A percentile compares a stretch with the other conserved stretches of the same genome.
Evolutionary conservation across 2,888 invertebrate species (phyloP).

Genomic region (Cantharis lateralis): DNA sequence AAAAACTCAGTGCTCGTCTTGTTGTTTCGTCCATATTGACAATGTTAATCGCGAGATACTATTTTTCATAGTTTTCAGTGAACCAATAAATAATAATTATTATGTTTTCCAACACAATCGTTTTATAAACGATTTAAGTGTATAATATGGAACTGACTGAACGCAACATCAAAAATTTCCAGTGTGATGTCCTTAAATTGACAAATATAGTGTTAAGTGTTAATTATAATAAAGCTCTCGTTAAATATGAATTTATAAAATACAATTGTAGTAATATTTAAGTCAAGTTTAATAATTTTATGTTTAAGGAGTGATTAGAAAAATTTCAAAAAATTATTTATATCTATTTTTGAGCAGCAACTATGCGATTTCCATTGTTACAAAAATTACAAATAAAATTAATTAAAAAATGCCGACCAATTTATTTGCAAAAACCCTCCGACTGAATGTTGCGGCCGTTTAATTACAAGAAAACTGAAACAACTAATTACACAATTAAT

Average conservation of each 20-base stretch:
- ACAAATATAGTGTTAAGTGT: conserved; percentile 20
- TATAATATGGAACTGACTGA: conserved; percentile 27
- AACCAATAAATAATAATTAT: neutral
- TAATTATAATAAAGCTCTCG: conserved; percentile 1
- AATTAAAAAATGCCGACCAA: neutral
- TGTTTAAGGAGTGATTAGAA: neutral
- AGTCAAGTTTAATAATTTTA: neutral
- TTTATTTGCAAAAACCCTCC: no score
- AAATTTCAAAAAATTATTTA: neutral
- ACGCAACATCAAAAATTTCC: conserved; percentile 7
- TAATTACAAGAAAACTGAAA: neutral
- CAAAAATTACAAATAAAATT: neutral
- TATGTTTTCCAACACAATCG: conserved; percentile 26
- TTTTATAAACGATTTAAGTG: conserved; percentile 35
- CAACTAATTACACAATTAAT: conserved; percentile 3
- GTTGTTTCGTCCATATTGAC: conserved; percentile 27
- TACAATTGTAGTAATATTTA: neutral
- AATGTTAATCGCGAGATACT: conserved; percentile 32
- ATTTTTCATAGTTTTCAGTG: conserved; percentile 34
- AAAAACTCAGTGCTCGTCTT: conserved; percentile 31
- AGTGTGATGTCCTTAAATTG: conserved; percentile 31
- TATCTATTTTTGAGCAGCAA: neutral
- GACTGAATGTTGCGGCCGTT: no score
- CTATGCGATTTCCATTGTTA: neutral
- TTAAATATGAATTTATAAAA: neutral